These are phyloP conservation scores for Cephus runcator DNA, from an alignment of 2,888 invertebrate genomes.

Conservation along the genomic window DNA sequence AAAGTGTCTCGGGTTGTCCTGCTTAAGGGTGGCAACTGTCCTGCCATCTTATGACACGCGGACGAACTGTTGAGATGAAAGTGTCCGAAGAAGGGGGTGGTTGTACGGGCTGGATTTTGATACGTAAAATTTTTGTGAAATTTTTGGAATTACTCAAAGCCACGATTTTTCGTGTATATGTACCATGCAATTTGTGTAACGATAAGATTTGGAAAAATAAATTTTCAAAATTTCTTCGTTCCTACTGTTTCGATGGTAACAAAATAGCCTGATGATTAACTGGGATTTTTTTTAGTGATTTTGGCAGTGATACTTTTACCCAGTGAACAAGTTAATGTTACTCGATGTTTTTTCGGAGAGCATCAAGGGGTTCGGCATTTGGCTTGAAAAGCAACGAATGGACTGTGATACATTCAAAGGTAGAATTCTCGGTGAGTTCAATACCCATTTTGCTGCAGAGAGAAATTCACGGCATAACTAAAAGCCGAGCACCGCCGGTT, in stretches of 20 bases:
- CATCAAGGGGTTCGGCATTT: background rate
- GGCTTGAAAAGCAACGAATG: background rate
- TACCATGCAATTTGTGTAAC: too few relatives aligned
- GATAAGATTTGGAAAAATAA: background rate
- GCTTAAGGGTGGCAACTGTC: background rate
- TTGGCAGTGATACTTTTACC: background rate
- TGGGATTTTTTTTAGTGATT: background rate
- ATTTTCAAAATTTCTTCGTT: background rate
- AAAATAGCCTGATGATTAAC: background rate
- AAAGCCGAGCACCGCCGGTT: background rate
- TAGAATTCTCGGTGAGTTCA: background rate
- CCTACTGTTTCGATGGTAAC: background rate
- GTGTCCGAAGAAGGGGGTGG: background rate
- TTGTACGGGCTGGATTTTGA: background rate
- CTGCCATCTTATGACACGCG: constrained; percentile 7
- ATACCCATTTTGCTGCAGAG: background rate
- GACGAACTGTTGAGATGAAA: background rate
- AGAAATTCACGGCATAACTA: constrained; percentile 9
- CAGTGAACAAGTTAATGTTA: background rate
- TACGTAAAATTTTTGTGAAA: too few relatives aligned
- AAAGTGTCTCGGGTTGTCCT: background rate
- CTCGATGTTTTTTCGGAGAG: background rate
- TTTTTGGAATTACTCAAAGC: too few relatives aligned
- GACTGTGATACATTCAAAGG: background rate
- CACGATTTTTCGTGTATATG: too few relatives aligned